A percentile compares a stretch with the other conserved stretches of the same genome.
Conservation (phyloP, 1,140 invertebrate genomes). For the Galleria mellonella region DNA sequence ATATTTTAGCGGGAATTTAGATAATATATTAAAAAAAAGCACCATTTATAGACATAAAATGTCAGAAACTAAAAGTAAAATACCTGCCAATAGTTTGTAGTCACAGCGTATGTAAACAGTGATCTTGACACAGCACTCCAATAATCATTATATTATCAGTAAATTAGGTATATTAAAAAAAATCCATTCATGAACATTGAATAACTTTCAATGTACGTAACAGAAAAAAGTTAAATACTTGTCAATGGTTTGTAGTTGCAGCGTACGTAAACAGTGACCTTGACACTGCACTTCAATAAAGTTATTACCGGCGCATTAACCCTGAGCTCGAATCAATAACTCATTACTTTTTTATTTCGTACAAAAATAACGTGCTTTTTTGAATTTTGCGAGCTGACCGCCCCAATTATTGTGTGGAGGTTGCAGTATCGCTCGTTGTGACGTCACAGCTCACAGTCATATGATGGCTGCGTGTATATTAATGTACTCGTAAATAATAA, state of each 20-base stretch:
- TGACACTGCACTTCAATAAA: slow-evolving; percentile 18
- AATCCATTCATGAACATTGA: too few species aligned
- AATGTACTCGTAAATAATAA: too few species aligned
- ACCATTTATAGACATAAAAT: too few species aligned
- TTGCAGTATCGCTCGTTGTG: too few species aligned
- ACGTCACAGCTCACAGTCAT: too few species aligned
- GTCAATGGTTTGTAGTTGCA: slow-evolving; percentile 1
- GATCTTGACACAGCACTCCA: slow-evolving; percentile 24
- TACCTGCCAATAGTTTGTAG: slow-evolving; percentile 4
- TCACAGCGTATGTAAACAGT: slow-evolving; percentile 6
- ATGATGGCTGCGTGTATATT: too few species aligned
- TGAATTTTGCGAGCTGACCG: slow-evolving; percentile 14
- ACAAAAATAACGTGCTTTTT: slow-evolving; percentile 40
- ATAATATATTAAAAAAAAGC: too few species aligned
- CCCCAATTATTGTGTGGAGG: slow-evolving; percentile 27
- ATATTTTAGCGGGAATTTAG: too few species aligned
- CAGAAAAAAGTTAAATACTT: slow-evolving; percentile 1
- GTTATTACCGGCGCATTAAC: slow-evolving; percentile 27
- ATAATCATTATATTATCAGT: too few species aligned
- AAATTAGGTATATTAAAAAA: too few species aligned
- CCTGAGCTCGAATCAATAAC: slow-evolving; percentile 31
- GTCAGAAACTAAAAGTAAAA: slow-evolving; percentile 1
- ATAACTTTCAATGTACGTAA: too few species aligned
- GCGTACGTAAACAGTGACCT: slow-evolving; percentile 16
- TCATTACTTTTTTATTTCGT: slow-evolving; percentile 46